Conservation (phyloP, 2,797 vertebrate species). For the Enoplosus armatus region DNA sequence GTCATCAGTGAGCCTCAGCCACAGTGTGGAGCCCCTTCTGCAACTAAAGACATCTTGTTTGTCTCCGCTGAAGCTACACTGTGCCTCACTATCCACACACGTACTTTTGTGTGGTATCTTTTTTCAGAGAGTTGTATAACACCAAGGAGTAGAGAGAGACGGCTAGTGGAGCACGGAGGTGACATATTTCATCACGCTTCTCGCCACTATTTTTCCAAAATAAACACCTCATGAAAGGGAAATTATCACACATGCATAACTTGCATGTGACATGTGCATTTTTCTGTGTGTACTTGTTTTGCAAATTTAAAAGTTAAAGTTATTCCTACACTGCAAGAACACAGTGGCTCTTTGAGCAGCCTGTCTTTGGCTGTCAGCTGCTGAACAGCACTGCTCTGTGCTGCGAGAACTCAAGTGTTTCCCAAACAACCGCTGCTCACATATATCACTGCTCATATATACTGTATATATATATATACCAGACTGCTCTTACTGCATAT, state of each 20-base stretch:
- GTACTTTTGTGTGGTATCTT: constrained; percentile 28
- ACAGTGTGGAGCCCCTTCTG: constrained; percentile 21
- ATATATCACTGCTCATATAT: constrained; percentile 33
- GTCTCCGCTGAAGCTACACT: constrained; percentile 50
- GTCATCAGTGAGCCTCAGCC: constrained; percentile 41
- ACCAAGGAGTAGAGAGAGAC: constrained; percentile 18
- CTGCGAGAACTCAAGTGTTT: constrained; percentile 56
- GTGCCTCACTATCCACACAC: constrained; percentile 35
- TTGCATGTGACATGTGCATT: background rate
- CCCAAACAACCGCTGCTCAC: constrained; percentile 50
- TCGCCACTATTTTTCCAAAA: constrained; percentile 6
- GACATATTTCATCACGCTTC: constrained; percentile 51
- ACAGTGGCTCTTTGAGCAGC: constrained; percentile 77
- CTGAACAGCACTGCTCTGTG: constrained; percentile 75
- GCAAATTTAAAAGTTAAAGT: constrained; percentile 55
- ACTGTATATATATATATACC: background rate
- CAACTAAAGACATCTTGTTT: constrained; percentile 52
- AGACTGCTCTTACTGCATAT: constrained; percentile 10
- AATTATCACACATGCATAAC: constrained; percentile 31
- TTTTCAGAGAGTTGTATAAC: constrained; percentile 21
- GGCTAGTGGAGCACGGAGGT: constrained; percentile 34
- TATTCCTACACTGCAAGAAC: constrained; percentile 61
- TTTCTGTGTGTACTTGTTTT: constrained; percentile 53
- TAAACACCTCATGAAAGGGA: constrained; percentile 15
- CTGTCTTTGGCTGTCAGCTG: constrained; percentile 51